phyloP scores from a whole-genome alignment of 2,797 vertebrate genomes.

The Coendou prehensilis region DNA sequence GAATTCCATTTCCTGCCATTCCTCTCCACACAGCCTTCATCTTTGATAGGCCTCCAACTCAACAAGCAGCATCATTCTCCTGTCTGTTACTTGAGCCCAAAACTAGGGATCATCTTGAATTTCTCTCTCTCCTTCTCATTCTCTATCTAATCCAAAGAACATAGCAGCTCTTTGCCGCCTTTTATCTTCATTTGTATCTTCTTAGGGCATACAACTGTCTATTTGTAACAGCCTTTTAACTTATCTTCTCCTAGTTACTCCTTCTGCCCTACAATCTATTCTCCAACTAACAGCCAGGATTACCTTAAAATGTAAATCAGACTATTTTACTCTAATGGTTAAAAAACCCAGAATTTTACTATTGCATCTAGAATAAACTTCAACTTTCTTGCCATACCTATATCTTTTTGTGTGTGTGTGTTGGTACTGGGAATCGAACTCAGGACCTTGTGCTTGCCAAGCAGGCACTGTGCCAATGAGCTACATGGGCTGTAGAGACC shows the following conservation, averaged over 20 bases:
- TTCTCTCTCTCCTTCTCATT: not conserved
- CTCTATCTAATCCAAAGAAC: not conserved
- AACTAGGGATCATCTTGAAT: not conserved
- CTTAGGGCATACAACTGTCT: not conserved
- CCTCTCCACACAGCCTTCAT: not conserved
- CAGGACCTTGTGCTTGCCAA: too few species aligned
- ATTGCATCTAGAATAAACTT: not conserved
- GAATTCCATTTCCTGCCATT: not conserved
- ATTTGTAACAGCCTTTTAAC: not conserved
- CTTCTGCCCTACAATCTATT: not conserved
- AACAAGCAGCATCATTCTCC: not conserved
- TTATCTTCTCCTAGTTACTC: not conserved
- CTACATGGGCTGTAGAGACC: too few species aligned
- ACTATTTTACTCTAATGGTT: not conserved
- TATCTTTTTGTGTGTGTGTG: not conserved
- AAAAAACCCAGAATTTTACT: not conserved
- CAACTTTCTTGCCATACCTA: not conserved
- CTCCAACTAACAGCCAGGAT: not conserved
- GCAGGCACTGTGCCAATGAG: too few species aligned
- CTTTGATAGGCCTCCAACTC: not conserved
- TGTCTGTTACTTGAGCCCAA: not conserved
- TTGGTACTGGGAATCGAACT: too few species aligned
- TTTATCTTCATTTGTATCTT: not conserved
- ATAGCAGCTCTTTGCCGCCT: not conserved
- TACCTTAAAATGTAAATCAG: slow-evolving; percentile 32